Base-by-base conservation (phyloP, 1,140 invertebrate species). In the Zophobas atratus region DNA sequence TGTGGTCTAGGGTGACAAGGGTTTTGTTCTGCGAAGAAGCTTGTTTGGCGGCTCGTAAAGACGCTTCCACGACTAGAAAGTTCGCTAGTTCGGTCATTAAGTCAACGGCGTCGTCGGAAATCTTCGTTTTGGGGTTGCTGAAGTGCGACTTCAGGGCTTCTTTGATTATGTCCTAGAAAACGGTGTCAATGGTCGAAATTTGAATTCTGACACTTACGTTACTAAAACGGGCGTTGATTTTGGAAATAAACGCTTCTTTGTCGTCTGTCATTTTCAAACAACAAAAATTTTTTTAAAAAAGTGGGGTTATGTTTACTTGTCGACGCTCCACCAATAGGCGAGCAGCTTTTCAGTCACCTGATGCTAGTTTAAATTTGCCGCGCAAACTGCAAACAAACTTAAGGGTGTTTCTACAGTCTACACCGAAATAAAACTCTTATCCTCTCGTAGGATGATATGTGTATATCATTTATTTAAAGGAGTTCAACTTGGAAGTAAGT, bases 31-130 rank as follows among this genome's bases (percentile, higher is more conserved):
- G 88, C 20, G 81, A 76, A 8, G 86, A 77, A 6, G 89, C 87
- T 67, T 89, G 87, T 70, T 82, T 88, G 5, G 86, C 85, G 32
- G 88, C 86, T 35, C 89, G 81, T n/a, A 88, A 76, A 5, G 87
- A 86, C 3, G 87, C 86, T 82, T 90, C 89, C 0, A 88, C 86
- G 0, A 88, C 86, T 20, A 89, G 81, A 51, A 86, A 86, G 77
- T 88, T 89, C 4, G 86, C 84, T 20, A 90, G 82, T 79, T 90
- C 87, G 39, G 84, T 86, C 1, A 89, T 82, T 20, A 89, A 74
- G 35, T 81, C 77, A 3, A 85, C 55, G 35, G 84, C 77, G 48
- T 87, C 86, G 35, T 85, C 84, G 8, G 81, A 79, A 39, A 87
- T 84, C 79, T 85, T 85, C 33, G 81, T 86, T 81, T 87, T 87